phyloP scores from a whole-genome alignment of 1,140 invertebrate species.

The Drosophila kurseongensis region DNA sequence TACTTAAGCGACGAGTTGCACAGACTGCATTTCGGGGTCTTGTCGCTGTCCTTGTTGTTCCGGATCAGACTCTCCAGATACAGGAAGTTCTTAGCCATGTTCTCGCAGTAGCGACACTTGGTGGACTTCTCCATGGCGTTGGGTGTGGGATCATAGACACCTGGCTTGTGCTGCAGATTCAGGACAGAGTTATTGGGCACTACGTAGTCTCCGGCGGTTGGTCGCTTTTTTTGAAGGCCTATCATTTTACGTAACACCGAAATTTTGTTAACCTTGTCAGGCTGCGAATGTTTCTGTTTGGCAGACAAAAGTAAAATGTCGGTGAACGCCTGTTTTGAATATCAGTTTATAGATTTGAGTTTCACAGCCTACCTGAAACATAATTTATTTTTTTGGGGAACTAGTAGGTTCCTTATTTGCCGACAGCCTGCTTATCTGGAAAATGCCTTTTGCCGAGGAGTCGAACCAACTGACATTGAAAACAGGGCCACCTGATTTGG shows the following conservation, averaged over 20 bases:
- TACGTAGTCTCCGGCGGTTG: slow-evolving; percentile 39
- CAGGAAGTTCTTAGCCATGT: slow-evolving; percentile 80
- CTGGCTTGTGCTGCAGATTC: slow-evolving; percentile 53
- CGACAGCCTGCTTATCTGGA: neutral
- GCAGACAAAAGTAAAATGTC: slow-evolving; percentile 12
- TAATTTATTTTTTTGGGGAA: neutral
- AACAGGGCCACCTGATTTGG: slow-evolving; percentile 6
- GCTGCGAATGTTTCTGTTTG: slow-evolving; percentile 34
- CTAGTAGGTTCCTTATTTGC: neutral
- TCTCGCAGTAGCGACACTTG: slow-evolving; percentile 75
- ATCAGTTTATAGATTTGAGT: neutral
- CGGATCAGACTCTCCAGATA: slow-evolving; percentile 81
- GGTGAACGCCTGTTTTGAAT: neutral
- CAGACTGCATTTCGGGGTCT: slow-evolving; percentile 57
- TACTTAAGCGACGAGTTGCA: slow-evolving; percentile 75
- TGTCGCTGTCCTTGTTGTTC: slow-evolving; percentile 52
- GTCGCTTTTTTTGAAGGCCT: slow-evolving; percentile 65
- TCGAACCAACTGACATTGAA: slow-evolving; percentile 20
- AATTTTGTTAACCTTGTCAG: slow-evolving; percentile 75
- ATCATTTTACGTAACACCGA: slow-evolving; percentile 74
- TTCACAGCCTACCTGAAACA: slow-evolving; percentile 57
- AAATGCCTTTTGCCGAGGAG: neutral
- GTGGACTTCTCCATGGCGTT: slow-evolving; percentile 47
- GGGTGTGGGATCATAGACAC: slow-evolving; percentile 25
- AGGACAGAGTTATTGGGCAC: slow-evolving; percentile 75